A percentile compares a stretch with the other conserved stretches of the same genome.
phyloP scores from a whole-genome alignment of 2,888 invertebrate species.

The Agrilus cyanescens region DNA sequence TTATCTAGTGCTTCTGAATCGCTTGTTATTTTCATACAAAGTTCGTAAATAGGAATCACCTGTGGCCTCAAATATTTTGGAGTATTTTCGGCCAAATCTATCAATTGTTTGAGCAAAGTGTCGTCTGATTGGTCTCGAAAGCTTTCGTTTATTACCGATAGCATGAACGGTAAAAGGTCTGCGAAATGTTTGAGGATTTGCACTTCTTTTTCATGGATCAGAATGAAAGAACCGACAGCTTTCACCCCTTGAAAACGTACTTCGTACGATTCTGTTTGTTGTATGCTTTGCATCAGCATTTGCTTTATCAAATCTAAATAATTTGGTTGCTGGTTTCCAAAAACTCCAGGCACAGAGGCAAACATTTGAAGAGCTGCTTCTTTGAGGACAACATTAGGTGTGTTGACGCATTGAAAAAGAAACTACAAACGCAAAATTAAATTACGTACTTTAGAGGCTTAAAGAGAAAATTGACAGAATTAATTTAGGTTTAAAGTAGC shows the following conservation, averaged over 20 bases:
- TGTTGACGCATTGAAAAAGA: constrained; percentile 87
- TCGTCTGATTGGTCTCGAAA: constrained; percentile 80
- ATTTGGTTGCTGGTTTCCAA: constrained; percentile 88
- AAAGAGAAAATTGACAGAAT: too few relatives aligned
- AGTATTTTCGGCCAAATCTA: constrained; percentile 85
- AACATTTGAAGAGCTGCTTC: constrained; percentile 93
- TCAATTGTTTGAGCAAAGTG: constrained; percentile 80
- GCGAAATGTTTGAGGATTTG: constrained; percentile 78
- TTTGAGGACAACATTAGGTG: constrained; percentile 69
- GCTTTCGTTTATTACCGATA: constrained; percentile 68
- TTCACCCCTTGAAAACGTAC: constrained; percentile 74
- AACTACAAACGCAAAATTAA: constrained; percentile 39
- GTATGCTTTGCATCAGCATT: constrained; percentile 74
- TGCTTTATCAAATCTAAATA: constrained; percentile 90
- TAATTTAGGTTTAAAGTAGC: too few relatives aligned
- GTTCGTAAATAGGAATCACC: constrained; percentile 71
- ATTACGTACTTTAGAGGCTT: background rate
- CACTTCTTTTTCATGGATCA: constrained; percentile 89
- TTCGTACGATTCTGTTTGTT: constrained; percentile 55
- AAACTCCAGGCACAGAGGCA: constrained; percentile 89
- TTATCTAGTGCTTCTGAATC: constrained; percentile 62
- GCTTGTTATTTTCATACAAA: constrained; percentile 75
- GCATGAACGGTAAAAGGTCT: constrained; percentile 69
- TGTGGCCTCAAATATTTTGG: constrained; percentile 89
- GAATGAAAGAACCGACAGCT: constrained; percentile 77